Base-by-base conservation (phyloP, 2,888 invertebrate genomes). In the Pachliopta kotzebuea region DNA sequence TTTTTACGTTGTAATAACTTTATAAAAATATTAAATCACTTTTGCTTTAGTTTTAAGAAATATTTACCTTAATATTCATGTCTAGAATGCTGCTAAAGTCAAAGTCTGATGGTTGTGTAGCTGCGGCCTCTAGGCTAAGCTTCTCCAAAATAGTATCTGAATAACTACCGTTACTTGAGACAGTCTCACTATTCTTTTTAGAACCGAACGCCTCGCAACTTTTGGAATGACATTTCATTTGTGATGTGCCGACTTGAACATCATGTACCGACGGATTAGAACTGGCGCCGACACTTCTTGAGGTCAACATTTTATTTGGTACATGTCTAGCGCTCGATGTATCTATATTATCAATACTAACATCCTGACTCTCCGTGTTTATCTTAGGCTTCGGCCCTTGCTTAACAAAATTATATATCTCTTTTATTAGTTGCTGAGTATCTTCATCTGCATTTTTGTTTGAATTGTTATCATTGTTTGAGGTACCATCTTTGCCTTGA, bases 191-290 rank as follows among this genome's bases (percentile, higher is more conserved):
- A 37, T 69, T 65, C 54, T 75, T 68, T 68, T 75, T 78, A 1
- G 85, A 80, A 2, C 83, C 78, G 63, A 90, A 81, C 0, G 88
- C 90, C 73, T 90, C 90, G 70, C 90, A 90, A 69, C 90, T 90
- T 69, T 85, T 89, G 6, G 90, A 90, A 63, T 80, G 79, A 70
- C 81, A 84, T 66, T 79, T 84, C 53, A 84, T 70, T 56, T 76
- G 78, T 7, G 78, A 74, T n/a, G 88, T 86, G 21, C 84, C 87
- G 0, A 88, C 84, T 65, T 84, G 80, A 4, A 78, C 85, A 66
- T 89, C 86, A 50, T 80, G 83, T 59, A 79, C 83, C 7, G 77
- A 79, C 2, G 74, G 57, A 63, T 76, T 79, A 4, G 73, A 75
- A 71, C 80, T 81, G 4, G 74, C 81, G 4, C 85, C 85, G 1